phyloP scores from a whole-genome alignment of 2,113 vertebrate genomes.

The Nicator chloris region DNA sequence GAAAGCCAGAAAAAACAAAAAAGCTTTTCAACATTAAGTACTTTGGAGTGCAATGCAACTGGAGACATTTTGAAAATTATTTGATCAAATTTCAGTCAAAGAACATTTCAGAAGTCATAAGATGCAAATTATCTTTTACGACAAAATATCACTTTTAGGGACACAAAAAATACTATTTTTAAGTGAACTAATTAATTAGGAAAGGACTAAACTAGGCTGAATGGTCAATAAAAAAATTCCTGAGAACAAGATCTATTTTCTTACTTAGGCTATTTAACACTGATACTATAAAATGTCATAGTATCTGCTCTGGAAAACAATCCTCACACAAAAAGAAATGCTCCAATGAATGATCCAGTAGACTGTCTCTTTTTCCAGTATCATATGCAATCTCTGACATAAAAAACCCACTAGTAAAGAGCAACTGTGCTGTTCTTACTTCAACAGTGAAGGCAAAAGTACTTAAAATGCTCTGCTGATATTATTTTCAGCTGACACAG shows the following conservation, averaged over 20 bases:
- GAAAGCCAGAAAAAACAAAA: neutral
- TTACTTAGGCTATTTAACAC: neutral
- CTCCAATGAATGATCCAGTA: neutral
- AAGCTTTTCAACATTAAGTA: neutral
- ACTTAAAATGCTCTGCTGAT: neutral
- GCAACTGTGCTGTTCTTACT: neutral
- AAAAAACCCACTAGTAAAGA: neutral
- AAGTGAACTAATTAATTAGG: neutral
- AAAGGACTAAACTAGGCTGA: neutral
- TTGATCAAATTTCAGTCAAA: neutral
- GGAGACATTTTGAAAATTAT: neutral
- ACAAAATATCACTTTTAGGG: neutral
- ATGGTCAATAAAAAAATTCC: neutral
- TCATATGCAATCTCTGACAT: neutral
- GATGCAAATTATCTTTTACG: neutral
- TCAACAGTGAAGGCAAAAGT: neutral
- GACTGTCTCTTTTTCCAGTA: neutral
- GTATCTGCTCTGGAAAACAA: neutral
- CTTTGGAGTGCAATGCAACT: neutral
- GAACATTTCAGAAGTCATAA: neutral
- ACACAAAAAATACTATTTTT: neutral
- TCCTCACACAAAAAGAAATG: neutral
- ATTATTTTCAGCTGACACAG: neutral
- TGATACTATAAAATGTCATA: neutral
- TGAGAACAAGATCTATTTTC: neutral